Conservation (phyloP, 2,888 invertebrate species). For the Aplocera efformata region DNA sequence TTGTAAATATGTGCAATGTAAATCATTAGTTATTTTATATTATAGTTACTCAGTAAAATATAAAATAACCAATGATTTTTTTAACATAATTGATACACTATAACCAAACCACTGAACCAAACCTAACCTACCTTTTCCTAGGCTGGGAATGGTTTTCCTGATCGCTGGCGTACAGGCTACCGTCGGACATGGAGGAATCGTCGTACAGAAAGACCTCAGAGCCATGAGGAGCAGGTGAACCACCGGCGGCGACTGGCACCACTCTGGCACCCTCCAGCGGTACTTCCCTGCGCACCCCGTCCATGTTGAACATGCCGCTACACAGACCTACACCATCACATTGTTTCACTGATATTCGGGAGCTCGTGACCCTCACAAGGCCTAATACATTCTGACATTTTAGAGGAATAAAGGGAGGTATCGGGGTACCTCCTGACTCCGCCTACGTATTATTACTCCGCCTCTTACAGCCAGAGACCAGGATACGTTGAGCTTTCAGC, state of each 20-base stretch:
- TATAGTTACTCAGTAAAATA: no score
- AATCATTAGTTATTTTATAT: no score
- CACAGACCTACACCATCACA: slow-evolving; percentile 14
- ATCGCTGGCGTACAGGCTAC: slow-evolving; percentile 88
- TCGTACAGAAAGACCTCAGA: slow-evolving; percentile 87
- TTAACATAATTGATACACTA: no score
- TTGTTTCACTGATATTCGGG: slow-evolving; percentile 1
- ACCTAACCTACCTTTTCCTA: slow-evolving; percentile 85
- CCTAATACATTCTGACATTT: slow-evolving; percentile 9
- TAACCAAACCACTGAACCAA: no score
- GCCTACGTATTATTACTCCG: slow-evolving; percentile 20
- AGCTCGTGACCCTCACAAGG: slow-evolving; percentile 4
- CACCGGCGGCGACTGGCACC: slow-evolving; percentile 73
- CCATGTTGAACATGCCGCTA: slow-evolving; percentile 45
- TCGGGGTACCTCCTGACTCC: slow-evolving; percentile 15
- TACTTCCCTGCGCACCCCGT: slow-evolving; percentile 41
- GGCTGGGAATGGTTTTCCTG: slow-evolving; percentile 87
- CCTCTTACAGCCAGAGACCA: slow-evolving; percentile 17
- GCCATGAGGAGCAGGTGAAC: slow-evolving; percentile 68
- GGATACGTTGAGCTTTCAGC: slow-evolving; percentile 9
- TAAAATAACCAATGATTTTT: no score
- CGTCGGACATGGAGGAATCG: slow-evolving; percentile 80
- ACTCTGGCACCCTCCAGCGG: slow-evolving; percentile 37
- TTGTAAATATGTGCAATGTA: no score
- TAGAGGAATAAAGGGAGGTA: slow-evolving; percentile 9